These are phyloP conservation scores for Tuta absoluta DNA, from an alignment of 2,888 invertebrate genomes.

Conservation along the genomic window DNA sequence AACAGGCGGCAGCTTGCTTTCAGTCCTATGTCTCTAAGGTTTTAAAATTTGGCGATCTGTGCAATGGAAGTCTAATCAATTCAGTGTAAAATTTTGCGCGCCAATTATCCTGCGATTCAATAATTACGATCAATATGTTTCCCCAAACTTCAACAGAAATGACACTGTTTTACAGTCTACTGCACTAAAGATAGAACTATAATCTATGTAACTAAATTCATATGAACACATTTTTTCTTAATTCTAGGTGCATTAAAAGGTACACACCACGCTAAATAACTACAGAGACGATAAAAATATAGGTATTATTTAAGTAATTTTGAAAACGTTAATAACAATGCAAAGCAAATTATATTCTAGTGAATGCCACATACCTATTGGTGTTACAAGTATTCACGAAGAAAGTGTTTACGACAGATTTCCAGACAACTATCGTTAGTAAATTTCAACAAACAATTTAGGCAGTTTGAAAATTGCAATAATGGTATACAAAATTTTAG, in stretches of 20 bases:
- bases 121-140: neutral
- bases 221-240: slow-evolving; percentile 81
- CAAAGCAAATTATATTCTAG: slow-evolving; percentile 20
- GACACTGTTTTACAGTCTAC: slow-evolving; percentile 76
- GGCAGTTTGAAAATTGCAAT: slow-evolving; percentile 5
- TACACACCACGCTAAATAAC: slow-evolving; percentile 64
- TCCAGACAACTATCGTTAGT: neutral
- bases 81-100: neutral
- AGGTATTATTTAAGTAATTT: slow-evolving; percentile 24
- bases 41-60: slow-evolving; percentile 23
- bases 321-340: slow-evolving; percentile 20
- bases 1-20: slow-evolving; percentile 23
- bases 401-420: slow-evolving; percentile 13
- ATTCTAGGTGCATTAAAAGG: slow-evolving; percentile 65
- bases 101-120: neutral
- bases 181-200: slow-evolving; percentile 68
- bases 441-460: neutral
- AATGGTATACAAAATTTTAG: slow-evolving; percentile 19
- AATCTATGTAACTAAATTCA: slow-evolving; percentile 76
- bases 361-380: slow-evolving; percentile 4
- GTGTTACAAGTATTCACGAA: slow-evolving; percentile 18
- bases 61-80: slow-evolving; percentile 21
- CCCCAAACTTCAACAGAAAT: slow-evolving; percentile 45
- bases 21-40: neutral
- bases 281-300: slow-evolving; percentile 50